Conservation (phyloP, 2,797 vertebrate species). For the Acanthurus leucopareius region DNA sequence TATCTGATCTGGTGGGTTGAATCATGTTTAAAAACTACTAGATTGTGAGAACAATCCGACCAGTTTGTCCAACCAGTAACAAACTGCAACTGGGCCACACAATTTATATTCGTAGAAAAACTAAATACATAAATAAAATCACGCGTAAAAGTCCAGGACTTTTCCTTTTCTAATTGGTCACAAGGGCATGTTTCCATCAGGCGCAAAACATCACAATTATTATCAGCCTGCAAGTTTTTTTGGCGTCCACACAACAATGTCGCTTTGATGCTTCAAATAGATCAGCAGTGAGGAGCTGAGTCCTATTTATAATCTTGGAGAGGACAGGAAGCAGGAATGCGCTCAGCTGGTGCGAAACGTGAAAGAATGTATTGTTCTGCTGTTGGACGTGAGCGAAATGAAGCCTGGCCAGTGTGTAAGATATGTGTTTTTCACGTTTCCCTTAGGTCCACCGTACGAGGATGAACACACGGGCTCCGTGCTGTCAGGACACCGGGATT, state of each 20-base stretch:
- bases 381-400: background rate
- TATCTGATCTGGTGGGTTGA: background rate
- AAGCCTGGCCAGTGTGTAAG: background rate
- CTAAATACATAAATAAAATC: no score
- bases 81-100: no score
- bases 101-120: background rate
- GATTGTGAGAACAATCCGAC: background rate
- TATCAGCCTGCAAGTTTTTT: constrained; percentile 5
- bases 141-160: constrained; percentile 22
- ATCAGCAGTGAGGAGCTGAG: background rate
- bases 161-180: background rate
- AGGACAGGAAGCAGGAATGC: background rate
- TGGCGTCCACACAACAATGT: constrained; percentile 22
- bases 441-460: constrained; percentile 45
- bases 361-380: background rate
- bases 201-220: constrained; percentile 45
- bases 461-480: background rate
- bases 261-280: constrained; percentile 12
- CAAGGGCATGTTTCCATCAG: background rate
- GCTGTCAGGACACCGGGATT: constrained; percentile 83
- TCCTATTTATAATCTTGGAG: constrained; percentile 9
- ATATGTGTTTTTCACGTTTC: background rate
- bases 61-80: background rate
- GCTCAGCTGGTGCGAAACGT: background rate
- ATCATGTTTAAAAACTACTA: background rate